Base-by-base conservation (phyloP, 2,888 invertebrate species). In the Melanargia galathea region DNA sequence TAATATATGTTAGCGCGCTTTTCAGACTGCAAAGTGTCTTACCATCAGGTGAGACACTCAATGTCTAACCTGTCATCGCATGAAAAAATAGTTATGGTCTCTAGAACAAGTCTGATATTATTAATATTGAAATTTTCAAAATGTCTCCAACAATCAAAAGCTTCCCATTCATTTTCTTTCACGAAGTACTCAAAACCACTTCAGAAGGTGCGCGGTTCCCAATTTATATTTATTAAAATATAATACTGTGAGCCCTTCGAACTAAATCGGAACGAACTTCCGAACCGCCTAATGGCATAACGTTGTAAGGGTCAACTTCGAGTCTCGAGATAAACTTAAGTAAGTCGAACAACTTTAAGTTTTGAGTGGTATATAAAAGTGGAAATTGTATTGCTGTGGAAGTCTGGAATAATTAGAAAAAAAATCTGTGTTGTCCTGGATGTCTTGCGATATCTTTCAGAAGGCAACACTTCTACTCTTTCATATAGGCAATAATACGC, bases 201-300 rank as follows among this genome's bases (percentile, higher is more conserved):
- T 24, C 43, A 16, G 26, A 56, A 26, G 56, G 43, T 30, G 45
- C 43, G 24, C 51, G 18, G 40, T 56, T 56, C 18, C 11, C 56
- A 43, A 43, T 56, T 56, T 24, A 13, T 43, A 45, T 56, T 56
- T 56, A 54, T 38, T 55, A 16, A 45, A n/a, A n/a, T n/a, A 43
- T 45, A 43, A 30, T 45, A 33, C 26, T 20, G 8, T 26, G 26
- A 35, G 20, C 18, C 26, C 13, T 45, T 33, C 8, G 45, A 46
- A 46, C 30, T 46, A 45, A 52, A 13, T 52, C 13, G 18, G 11
- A 20, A n/a, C 18, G 16, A 45, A 56, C 43, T 57, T 57, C n/a
- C 7, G 30, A 43, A 18, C 16, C 30, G 45, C 13, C 57, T 57
- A 57, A 57, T 46, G 33, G 57, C 30, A 45, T 46, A 30, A 30